phyloP scores from a whole-genome alignment of 2,113 vertebrate genomes.

The Nothocercus nigrocapillus region DNA sequence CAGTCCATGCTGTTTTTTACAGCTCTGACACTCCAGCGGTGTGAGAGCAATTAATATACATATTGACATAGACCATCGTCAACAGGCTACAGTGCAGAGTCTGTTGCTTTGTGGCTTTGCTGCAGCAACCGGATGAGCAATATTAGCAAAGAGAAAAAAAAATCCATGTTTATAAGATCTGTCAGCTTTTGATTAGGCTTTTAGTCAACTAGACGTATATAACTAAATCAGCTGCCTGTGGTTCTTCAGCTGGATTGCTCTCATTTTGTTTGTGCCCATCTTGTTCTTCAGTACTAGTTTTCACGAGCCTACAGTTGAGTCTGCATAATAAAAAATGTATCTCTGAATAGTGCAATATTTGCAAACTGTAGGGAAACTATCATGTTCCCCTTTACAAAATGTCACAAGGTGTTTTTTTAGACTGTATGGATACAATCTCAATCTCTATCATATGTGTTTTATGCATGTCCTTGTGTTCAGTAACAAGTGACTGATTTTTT shows the following conservation, averaged over 20 bases:
- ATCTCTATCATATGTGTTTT: not conserved
- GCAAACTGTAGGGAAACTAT: not conserved
- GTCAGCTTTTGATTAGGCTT: conserved; percentile 30
- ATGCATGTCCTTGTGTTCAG: not conserved
- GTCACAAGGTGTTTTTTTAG: not conserved
- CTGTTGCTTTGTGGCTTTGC: not conserved
- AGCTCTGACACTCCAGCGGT: not conserved
- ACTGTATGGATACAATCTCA: too few relatives aligned
- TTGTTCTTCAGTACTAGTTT: not conserved
- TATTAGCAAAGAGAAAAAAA: conserved; percentile 23
- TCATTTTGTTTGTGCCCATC: conserved; percentile 1
- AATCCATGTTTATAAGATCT: not conserved
- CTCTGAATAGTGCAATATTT: not conserved
- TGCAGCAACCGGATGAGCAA: conserved; percentile 31
- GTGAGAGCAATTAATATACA: not conserved
- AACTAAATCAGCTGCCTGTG: conserved; percentile 39
- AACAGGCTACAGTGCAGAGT: not conserved
- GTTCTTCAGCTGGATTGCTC: conserved; percentile 18
- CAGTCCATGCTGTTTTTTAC: not conserved
- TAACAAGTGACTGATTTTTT: not conserved
- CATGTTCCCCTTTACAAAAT: not conserved
- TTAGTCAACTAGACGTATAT: not conserved
- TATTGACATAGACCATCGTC: not conserved
- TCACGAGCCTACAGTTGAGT: not conserved
- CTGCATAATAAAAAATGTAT: not conserved